Evolutionary conservation across 2,113 vertebrate genomes (phyloP).

Genomic region (Athene cunicularia): DNA sequence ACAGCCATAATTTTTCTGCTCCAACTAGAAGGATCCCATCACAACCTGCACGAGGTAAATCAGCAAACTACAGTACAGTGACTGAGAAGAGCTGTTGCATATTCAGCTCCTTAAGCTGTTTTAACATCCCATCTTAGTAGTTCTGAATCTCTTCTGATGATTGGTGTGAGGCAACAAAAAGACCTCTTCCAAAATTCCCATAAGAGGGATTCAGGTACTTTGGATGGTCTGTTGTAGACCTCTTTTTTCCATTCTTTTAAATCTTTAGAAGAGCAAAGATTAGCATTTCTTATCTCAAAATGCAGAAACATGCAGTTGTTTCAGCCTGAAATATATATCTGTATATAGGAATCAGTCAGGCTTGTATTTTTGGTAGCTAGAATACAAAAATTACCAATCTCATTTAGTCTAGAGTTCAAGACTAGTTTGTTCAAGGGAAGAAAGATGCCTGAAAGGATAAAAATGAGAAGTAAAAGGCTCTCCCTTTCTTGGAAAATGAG

Average conservation of each 20-base stretch:
- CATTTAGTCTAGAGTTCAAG: background rate
- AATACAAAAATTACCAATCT: background rate
- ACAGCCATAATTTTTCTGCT: background rate
- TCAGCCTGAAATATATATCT: background rate
- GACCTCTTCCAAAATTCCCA: background rate
- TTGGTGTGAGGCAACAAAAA: background rate
- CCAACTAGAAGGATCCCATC: background rate
- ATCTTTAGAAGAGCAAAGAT: background rate
- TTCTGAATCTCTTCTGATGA: background rate
- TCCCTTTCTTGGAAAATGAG: background rate
- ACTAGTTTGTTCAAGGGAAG: background rate
- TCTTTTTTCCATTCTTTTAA: background rate
- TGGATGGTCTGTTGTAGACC: background rate
- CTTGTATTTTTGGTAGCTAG: background rate
- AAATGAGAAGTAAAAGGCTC: background rate
- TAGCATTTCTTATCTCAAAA: background rate
- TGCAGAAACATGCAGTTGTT: background rate
- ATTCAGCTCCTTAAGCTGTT: background rate
- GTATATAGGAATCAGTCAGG: background rate
- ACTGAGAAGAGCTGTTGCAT: background rate
- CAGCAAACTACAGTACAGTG: background rate
- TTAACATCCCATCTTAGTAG: background rate
- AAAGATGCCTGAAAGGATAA: background rate
- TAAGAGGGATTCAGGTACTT: background rate
- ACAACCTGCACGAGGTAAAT: background rate